These are phyloP conservation scores for Polietes domitor DNA, from an alignment of 2,888 invertebrate species.

Conservation along the genomic window DNA sequence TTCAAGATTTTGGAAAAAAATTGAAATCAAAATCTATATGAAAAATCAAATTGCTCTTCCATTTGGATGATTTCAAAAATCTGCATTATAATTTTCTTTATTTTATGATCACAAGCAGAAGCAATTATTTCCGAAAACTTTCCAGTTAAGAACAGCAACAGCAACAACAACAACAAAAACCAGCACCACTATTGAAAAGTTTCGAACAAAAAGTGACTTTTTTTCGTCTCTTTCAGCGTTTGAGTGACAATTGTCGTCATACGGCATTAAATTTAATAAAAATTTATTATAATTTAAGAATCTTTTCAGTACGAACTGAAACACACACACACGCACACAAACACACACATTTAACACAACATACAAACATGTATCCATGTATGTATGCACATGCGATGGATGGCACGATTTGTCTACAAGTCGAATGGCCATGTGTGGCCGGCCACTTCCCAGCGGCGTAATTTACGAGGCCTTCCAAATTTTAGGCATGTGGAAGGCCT, in stretches of 20 bases:
- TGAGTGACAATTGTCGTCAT: constrained; percentile 68
- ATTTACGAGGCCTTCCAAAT: too few species aligned
- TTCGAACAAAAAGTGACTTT: not conserved
- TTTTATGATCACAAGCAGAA: too few species aligned
- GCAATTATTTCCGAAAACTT: not conserved
- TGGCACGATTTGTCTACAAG: too few species aligned
- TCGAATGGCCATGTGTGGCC: constrained; percentile 22
- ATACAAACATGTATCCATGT: not conserved
- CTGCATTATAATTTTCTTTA: too few species aligned
- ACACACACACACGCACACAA: constrained; percentile 37
- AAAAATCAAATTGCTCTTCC: too few species aligned
- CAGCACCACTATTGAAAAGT: not conserved
- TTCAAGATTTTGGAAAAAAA: too few species aligned
- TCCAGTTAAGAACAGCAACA: not conserved
- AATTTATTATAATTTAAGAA: constrained; percentile 68
- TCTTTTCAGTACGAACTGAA: constrained; percentile 45
- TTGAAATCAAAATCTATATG: too few species aligned
- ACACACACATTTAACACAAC: too few species aligned
- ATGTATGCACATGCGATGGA: not conserved
- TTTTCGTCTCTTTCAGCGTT: constrained; percentile 17
- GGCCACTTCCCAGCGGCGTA: too few species aligned
- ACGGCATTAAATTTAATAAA: constrained; percentile 69
- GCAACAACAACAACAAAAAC: too few species aligned
- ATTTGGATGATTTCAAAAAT: too few species aligned
- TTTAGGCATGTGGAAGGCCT: too few species aligned